These are phyloP conservation scores for Podarcis muralis DNA, from an alignment of 2,113 vertebrate species.

Conservation along the genomic window DNA sequence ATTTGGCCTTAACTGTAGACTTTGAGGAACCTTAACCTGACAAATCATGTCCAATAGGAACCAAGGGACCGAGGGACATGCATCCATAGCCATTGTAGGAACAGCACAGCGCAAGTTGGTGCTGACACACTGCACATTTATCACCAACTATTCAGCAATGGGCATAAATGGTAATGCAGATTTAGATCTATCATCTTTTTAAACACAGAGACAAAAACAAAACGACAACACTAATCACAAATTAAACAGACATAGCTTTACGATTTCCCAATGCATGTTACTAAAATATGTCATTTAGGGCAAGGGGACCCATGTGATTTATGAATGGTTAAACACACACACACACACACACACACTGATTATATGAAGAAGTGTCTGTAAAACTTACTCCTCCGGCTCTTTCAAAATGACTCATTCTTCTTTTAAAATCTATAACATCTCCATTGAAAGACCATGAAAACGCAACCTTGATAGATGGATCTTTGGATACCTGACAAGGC, in stretches of 20 bases:
- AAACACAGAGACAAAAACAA: not conserved
- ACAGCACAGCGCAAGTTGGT: not conserved
- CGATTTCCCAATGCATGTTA: not conserved
- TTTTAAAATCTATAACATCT: slow-evolving; percentile 80
- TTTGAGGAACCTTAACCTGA: not conserved
- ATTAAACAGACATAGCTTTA: not conserved
- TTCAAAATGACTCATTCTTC: slow-evolving; percentile 84
- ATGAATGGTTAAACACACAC: not conserved
- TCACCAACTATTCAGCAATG: not conserved
- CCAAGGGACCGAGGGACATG: too few species aligned
- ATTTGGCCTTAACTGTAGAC: not conserved
- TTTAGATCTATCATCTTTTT: not conserved
- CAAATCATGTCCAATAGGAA: not conserved
- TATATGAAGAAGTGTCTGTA: not conserved
- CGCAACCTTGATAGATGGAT: slow-evolving; percentile 77
- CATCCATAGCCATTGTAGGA: not conserved
- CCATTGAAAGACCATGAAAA: slow-evolving; percentile 90
- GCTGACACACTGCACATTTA: not conserved
- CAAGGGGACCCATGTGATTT: not conserved
- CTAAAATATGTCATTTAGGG: not conserved
- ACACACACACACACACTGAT: not conserved
- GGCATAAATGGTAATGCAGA: not conserved
- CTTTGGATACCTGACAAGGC: slow-evolving; percentile 86
- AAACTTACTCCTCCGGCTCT: slow-evolving; percentile 87
- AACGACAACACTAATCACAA: not conserved